A percentile compares a stretch with the other conserved stretches of the same genome.
These are phyloP conservation scores for Saguinus midas DNA, from an alignment of 2,113 vertebrate genomes.

Conservation along the genomic window DNA sequence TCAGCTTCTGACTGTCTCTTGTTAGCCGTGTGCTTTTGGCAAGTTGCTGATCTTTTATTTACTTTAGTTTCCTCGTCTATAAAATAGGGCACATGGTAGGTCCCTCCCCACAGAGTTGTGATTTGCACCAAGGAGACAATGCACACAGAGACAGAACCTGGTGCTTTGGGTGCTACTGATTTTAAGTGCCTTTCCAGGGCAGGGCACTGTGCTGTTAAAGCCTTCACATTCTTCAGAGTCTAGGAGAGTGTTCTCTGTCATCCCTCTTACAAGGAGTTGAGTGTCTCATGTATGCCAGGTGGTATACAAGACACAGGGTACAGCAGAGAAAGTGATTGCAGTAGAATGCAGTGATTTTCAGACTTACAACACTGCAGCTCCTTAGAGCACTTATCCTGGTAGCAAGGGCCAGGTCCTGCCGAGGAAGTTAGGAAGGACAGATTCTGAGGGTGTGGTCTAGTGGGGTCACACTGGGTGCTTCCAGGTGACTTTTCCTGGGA, in stretches of 20 bases:
- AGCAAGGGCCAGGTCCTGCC: background rate
- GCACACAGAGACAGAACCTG: background rate
- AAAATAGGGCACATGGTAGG: rapidly evolving
- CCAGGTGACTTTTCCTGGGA: background rate
- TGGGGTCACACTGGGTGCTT: background rate
- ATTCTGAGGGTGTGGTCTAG: background rate
- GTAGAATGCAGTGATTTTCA: too few species aligned
- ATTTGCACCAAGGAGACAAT: background rate
- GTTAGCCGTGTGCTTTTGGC: background rate
- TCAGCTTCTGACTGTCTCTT: rapidly evolving
- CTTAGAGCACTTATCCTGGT: too few species aligned
- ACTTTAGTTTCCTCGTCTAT: background rate
- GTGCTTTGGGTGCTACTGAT: too few species aligned
- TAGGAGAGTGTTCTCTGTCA: rapidly evolving
- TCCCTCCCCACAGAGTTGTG: rapidly evolving
- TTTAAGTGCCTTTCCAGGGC: rapidly evolving
- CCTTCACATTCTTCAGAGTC: too few species aligned
- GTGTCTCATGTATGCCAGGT: background rate
- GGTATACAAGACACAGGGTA: background rate
- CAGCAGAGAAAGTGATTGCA: too few species aligned
- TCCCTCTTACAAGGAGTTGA: background rate
- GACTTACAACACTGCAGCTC: rapidly evolving
- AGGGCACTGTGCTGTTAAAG: rapidly evolving
- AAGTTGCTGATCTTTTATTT: background rate
- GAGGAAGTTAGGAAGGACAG: background rate